Evolutionary conservation across 92 coral and sea anemone genomes (phyloP).

Genomic region (Phymanthus crucifer): DNA sequence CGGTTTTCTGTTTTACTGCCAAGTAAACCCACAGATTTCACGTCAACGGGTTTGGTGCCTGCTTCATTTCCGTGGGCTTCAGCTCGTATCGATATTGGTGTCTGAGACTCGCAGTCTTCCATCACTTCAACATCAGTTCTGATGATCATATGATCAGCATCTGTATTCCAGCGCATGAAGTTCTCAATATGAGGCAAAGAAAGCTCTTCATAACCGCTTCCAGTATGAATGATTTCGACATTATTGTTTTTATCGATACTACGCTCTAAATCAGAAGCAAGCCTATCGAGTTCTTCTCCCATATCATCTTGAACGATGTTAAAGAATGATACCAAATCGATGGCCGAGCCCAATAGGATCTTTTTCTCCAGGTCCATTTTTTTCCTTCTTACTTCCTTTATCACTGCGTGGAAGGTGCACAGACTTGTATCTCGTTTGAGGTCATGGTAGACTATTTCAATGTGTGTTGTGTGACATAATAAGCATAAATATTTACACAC

Average conservation of each 20-base stretch:
- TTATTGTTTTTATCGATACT: slow-evolving; percentile 34
- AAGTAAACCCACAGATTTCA: background rate
- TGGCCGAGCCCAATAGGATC: slow-evolving; percentile 36
- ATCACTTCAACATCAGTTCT: slow-evolving; percentile 57
- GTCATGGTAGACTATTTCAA: no score
- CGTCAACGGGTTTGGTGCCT: background rate
- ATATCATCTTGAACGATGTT: slow-evolving; percentile 64
- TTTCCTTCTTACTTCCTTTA: no score
- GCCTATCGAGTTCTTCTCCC: slow-evolving; percentile 24
- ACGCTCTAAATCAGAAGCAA: slow-evolving; percentile 58
- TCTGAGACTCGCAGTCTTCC: slow-evolving; percentile 15
- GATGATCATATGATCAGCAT: slow-evolving; percentile 80
- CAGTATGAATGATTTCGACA: slow-evolving; percentile 72
- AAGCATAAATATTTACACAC: no score
- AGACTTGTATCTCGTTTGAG: no score
- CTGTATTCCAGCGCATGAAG: slow-evolving; percentile 64
- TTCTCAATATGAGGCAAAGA: slow-evolving; percentile 64
- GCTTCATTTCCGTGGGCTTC: slow-evolving; percentile 2
- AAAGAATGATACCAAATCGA: slow-evolving; percentile 67
- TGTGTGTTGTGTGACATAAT: no score
- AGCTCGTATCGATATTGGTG: background rate
- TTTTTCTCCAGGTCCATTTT: no score
- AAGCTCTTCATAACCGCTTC: slow-evolving; percentile 76
- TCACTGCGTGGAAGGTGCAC: no score
- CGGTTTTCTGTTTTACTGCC: background rate